phyloP scores from a whole-genome alignment of 2,888 invertebrate species.

The Stenodera caucasica region DNA sequence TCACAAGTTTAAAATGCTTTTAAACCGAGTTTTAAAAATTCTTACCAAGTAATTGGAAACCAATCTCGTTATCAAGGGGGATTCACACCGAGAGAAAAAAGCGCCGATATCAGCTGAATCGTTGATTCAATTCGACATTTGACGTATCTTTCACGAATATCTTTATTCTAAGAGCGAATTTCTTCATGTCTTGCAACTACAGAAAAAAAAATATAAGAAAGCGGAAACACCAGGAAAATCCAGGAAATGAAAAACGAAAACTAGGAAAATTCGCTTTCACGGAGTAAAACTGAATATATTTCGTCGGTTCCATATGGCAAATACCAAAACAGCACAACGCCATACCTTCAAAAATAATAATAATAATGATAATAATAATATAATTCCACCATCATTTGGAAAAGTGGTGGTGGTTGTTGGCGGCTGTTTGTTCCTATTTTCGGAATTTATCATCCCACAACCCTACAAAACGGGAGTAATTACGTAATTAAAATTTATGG shows the following conservation, averaged over 20 bases:
- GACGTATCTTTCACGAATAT: not conserved
- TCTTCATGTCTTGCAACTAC: not conserved
- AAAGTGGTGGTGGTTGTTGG: not conserved
- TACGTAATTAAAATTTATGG: slow-evolving; percentile 8
- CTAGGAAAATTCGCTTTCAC: not conserved
- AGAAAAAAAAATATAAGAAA: not conserved
- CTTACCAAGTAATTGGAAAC: slow-evolving; percentile 26
- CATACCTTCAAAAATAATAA: not conserved
- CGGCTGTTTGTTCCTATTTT: not conserved
- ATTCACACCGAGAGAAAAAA: slow-evolving; percentile 1
- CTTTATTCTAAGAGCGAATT: slow-evolving; percentile 3
- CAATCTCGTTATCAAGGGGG: slow-evolving; percentile 20
- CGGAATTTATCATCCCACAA: not conserved
- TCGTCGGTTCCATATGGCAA: not conserved
- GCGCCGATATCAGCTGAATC: not conserved
- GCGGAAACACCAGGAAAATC: not conserved
- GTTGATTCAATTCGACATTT: slow-evolving; percentile 7
- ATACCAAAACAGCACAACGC: not conserved
- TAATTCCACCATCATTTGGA: not conserved
- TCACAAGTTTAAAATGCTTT: slow-evolving; percentile 4
- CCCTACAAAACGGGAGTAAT: slow-evolving; percentile 1
- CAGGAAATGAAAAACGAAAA: not conserved
- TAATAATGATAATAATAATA: too few species aligned
- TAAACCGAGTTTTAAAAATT: slow-evolving; percentile 18
- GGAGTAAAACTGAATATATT: not conserved